Base-by-base conservation (phyloP, 2,113 vertebrate species). In the Lanius collurio region DNA sequence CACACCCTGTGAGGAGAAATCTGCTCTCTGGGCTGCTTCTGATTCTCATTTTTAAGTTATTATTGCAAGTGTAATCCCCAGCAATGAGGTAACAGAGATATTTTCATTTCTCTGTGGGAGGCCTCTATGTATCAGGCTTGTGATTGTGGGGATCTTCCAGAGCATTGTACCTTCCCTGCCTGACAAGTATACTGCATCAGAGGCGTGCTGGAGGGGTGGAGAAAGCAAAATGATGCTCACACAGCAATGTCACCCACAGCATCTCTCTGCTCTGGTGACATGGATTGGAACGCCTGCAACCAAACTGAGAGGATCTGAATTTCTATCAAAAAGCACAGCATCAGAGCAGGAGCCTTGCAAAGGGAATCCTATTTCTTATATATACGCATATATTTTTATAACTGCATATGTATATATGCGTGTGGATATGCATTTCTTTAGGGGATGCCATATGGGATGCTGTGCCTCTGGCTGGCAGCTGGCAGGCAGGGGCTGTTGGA, bases 391-490 rank as follows among this genome's bases (percentile, higher is more conserved):
- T 55, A 23, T n/a, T 69, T 44, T 3, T n/a, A 9, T 35, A 11
- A 6, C 4, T 31, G 2, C 1, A 3, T 46, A 17, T 10, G 39
- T 4, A 3, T 27, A 15, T 7, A 5, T 42, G 19, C 0, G 0
- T 8, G 7, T 39, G 35, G 39, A n/a, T 2, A 0, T 6, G 17
- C 30, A 0, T 52, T 80, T 44, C 59, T 41, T 55, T 30, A 53
- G 42, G 53, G 3, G 8, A 56, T 41, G 26, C 15, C 7, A 1
- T 39, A 39, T 4, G 15, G 49, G 41, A 57, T 44, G 42, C 15
- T 6, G 1, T 73, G 37, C 20, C 57, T 13, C 28, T 47, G 57
- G 69, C 53, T 76, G 44, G 35, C 53, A 55, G n/a, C 47, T 70
- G 65, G 49, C 64, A 83, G n/a, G 22, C 8, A 63, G 47, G 4